A percentile compares a stretch with the other conserved stretches of the same genome.
phyloP scores from a whole-genome alignment of 2,113 vertebrate species.

The Brienomyrus brachyistius region DNA sequence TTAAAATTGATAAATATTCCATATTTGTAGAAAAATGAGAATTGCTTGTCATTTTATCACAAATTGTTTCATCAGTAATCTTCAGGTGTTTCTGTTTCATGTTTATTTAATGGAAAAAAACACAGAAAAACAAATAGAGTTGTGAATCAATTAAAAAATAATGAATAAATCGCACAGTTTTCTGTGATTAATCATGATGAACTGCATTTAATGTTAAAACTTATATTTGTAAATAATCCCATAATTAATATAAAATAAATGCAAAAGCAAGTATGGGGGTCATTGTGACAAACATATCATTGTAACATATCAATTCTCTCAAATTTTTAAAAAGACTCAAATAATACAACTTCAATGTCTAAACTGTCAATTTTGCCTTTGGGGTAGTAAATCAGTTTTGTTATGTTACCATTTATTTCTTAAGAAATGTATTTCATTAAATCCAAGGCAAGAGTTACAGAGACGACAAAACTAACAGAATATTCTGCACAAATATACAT shows the following conservation, averaged over 20 bases:
- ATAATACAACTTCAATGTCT: not conserved
- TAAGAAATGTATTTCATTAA: not conserved
- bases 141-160: not conserved
- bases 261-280: not conserved
- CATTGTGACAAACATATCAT: not conserved
- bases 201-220: not conserved
- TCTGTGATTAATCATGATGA: not conserved
- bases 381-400: not conserved
- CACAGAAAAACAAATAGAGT: not conserved
- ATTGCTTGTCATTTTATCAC: not conserved
- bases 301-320: not conserved
- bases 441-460: not conserved
- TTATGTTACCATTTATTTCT: not conserved
- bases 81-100: not conserved
- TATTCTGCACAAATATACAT: no score
- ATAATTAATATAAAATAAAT: not conserved
- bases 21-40: not conserved
- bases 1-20: not conserved
- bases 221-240: not conserved
- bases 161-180: not conserved
- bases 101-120: not conserved
- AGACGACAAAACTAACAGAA: not conserved
- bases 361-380: not conserved
- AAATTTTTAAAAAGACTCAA: not conserved
- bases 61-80: not conserved